Evolutionary conservation across 2,888 invertebrate species (phyloP).

Genomic region (Lobophora halterata): DNA sequence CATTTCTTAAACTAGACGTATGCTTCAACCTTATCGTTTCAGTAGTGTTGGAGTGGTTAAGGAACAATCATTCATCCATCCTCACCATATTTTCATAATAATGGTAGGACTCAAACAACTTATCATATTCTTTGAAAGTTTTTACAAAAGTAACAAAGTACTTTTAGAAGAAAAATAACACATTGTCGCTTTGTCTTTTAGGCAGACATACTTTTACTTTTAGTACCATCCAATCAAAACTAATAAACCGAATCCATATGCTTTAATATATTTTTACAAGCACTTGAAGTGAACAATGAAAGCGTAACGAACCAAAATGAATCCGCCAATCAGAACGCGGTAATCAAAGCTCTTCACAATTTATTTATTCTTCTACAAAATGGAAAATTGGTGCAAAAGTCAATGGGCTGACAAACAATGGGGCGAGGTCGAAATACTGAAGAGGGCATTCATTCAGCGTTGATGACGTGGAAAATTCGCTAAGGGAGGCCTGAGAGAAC

Average conservation of each 20-base stretch:
- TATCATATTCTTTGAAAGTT: too few species aligned
- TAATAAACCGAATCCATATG: not conserved
- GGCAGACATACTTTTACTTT: too few species aligned
- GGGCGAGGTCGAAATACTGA: conserved; percentile 39
- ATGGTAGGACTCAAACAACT: too few species aligned
- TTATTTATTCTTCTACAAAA: conserved; percentile 4
- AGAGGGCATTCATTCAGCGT: conserved; percentile 36
- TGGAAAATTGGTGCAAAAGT: conserved; percentile 37
- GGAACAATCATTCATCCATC: too few species aligned
- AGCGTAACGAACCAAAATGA: conserved; percentile 4
- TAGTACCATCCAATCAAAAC: too few species aligned
- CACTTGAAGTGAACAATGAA: conserved; percentile 7
- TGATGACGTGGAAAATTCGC: conserved; percentile 46
- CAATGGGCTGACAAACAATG: conserved; percentile 38
- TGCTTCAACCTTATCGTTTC: too few species aligned
- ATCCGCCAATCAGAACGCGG: conserved; percentile 3
- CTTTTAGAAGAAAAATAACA: too few species aligned
- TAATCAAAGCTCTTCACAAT: conserved; percentile 1
- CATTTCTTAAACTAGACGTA: too few species aligned
- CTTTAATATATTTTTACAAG: conserved; percentile 26
- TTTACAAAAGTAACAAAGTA: too few species aligned
- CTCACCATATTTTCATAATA: too few species aligned
- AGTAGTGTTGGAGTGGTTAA: too few species aligned
- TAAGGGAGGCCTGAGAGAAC: conserved; percentile 24
- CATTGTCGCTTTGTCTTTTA: too few species aligned